Base-by-base conservation (phyloP, 2,797 vertebrate genomes). In the Chaunax sp. region DNA sequence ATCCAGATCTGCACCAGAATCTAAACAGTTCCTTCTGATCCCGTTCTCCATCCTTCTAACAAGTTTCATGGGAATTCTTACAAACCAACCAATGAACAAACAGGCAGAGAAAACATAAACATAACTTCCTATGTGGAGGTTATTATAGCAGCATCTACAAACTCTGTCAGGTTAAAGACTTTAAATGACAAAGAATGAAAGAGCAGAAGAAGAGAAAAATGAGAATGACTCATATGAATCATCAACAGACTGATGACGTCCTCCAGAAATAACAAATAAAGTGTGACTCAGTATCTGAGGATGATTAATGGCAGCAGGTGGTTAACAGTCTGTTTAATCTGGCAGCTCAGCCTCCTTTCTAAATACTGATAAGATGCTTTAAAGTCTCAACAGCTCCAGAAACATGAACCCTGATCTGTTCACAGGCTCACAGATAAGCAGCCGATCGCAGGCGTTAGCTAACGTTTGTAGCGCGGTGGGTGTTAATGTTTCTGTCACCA, bases 301-400 rank as follows among this genome's bases (percentile, higher is more conserved):
- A 22, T 41, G 79, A 69, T 43, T 56, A 50, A 80, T 30, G 5
- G n/a, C 19, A 6, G 6, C 25, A 23, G 10, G n/a, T 22, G 23
- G 63, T 26, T 59, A 63, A 64, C 57, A 46, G 47, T 25, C 3
- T 75, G 77, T 85, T 83, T 64, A 1, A 35, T 55, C 64, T 73
- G 73, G 78, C 75, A 61, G 67, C 60, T 55, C 38, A 57, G 40
- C 67, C 72, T 69, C 26, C 20, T 79, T 49, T 41, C 40, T 43
- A 52, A 74, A 78, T 6, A 74, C 41, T 61, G 46, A 70, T 37
- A 33, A 18, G 15, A 6, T 69, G 9, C 23, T 30, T 45, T 63
- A 53, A 25, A 62, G 45, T 1, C 25, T 49, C 37, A 26, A 7
- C 40, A 40, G 59, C 26, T 26, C n/a, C 0, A 28, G 13, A 53